phyloP scores from a whole-genome alignment of 2,888 invertebrate genomes.

The Drosophila kuntzei region DNA sequence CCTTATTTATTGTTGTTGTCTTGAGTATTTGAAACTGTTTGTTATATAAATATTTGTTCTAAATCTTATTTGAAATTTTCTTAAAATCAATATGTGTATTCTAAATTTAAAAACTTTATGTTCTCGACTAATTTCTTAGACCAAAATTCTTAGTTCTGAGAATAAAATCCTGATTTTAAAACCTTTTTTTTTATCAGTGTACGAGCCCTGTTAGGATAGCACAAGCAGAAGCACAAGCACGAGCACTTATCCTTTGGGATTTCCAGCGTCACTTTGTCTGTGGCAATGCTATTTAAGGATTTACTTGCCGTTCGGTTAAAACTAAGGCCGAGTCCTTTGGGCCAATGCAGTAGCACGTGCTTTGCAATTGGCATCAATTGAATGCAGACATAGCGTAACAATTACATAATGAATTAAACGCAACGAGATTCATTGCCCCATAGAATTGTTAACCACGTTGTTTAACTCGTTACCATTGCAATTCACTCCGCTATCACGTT shows the following conservation, averaged over 20 bases:
- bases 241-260: constrained; percentile 53
- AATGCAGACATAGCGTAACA: constrained; percentile 10
- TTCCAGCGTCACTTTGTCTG: constrained; percentile 58
- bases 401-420: constrained; percentile 42
- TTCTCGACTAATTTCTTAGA: too few species aligned
- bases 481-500: constrained; percentile 35
- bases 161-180: too few species aligned
- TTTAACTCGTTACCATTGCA: constrained; percentile 37
- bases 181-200: too few species aligned
- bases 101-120: too few species aligned
- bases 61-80: too few species aligned
- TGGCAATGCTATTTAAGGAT: constrained; percentile 24
- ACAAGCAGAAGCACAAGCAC: constrained; percentile 30
- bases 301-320: constrained; percentile 6
- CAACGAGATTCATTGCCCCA: constrained; percentile 50
- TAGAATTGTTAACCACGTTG: constrained; percentile 34
- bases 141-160: too few species aligned
- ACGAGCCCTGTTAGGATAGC: constrained; percentile 14
- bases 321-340: constrained; percentile 4
- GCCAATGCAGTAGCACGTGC: constrained; percentile 55
- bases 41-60: too few species aligned
- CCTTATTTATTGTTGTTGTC: too few species aligned
- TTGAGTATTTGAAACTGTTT: too few species aligned
- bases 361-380: constrained; percentile 52
- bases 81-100: too few species aligned